Base-by-base conservation (phyloP, 64 coral and sea anemone species). In the Astreopora myriophthalma region DNA sequence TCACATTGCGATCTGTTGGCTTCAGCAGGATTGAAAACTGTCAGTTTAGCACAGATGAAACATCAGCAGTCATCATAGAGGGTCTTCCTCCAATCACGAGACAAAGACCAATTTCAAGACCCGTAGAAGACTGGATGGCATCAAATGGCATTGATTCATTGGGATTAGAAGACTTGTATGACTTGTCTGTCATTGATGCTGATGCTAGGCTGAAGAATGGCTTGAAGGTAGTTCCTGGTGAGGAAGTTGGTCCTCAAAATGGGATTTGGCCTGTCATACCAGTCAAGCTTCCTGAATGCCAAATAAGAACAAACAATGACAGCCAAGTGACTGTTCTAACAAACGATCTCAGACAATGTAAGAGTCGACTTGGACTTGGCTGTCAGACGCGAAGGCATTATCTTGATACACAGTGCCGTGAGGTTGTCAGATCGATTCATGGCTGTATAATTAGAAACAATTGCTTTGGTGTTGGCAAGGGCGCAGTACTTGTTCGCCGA, bases 21-120 rank as follows among this genome's bases (percentile, higher is more conserved):
- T 91, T 88, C 28, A 93, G 97, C 60, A 95, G 75, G 46, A 93
- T 99, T 52, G 94, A 95, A 61, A 95, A 99, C 68, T 99, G 97
- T 69, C 90, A 94, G 34, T 99, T 99, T 49, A 88, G 92, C 33
- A 90, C 90, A 40, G 97, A 93, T 2, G 97, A 99, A 67, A 90
- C 94, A 7, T 94, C 97, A 16, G 90, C 97, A 23, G 23, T 99
- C 7, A 71, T 99, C 32, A 87, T 99, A 7, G 97, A 99, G 79
- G 97, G 97, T 0, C 71, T 90, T 80, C 97, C 94, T 48, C 91
- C 94, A 69, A 71, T 96, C 48, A 88, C 90, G 13, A 82, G 94
- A 29, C 90, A 95, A 17, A 77, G 94, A 32, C 91, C 94, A 0
- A 26, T 91, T 27, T 95, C 94, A 13, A 34, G 94, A 61, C 97